Percentiles rank a stretch among this genome's conserved stretches.
phyloP scores from a whole-genome alignment of 2,113 vertebrate genomes.

The western clawed frog (Xenopus tropicalis) region DNA sequence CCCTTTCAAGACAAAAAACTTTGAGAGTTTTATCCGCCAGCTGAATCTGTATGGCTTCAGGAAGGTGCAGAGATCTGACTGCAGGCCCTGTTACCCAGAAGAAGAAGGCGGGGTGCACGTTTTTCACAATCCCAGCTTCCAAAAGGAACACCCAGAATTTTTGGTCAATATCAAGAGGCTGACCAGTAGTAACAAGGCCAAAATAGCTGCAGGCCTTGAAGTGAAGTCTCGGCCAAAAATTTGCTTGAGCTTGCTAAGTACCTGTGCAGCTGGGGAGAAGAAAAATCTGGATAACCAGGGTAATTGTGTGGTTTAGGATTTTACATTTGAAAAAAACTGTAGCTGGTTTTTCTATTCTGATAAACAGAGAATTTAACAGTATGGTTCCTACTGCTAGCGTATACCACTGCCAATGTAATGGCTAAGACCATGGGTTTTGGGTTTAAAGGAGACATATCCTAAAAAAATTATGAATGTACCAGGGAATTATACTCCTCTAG shows the following conservation, averaged over 20 bases:
- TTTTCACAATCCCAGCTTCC: slow-evolving; percentile 74
- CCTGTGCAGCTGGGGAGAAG: slow-evolving; percentile 24
- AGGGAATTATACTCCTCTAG: too few relatives aligned
- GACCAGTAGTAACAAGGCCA: slow-evolving; percentile 72
- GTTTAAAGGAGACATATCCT: too few relatives aligned
- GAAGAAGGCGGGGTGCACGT: slow-evolving; percentile 48
- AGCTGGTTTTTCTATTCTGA: too few relatives aligned
- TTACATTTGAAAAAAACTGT: too few relatives aligned
- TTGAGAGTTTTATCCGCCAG: slow-evolving; percentile 80
- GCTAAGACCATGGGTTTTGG: too few relatives aligned
- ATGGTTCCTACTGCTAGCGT: too few relatives aligned
- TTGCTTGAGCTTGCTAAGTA: slow-evolving; percentile 50
- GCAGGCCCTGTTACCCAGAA: background rate
- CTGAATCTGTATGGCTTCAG: slow-evolving; percentile 83
- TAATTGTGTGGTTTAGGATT: background rate
- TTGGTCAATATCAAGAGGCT: slow-evolving; percentile 70
- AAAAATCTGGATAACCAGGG: background rate
- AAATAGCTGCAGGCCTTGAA: slow-evolving; percentile 63
- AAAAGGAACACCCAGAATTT: slow-evolving; percentile 66
- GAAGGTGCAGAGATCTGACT: slow-evolving; percentile 52
- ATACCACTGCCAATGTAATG: too few relatives aligned
- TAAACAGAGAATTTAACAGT: too few relatives aligned
- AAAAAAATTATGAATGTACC: too few relatives aligned
- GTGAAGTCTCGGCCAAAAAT: slow-evolving; percentile 59
- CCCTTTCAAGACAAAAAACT: slow-evolving; percentile 76